Evolutionary conservation across 2,797 vertebrate species (phyloP).

Genomic region (Karalla daura): DNA sequence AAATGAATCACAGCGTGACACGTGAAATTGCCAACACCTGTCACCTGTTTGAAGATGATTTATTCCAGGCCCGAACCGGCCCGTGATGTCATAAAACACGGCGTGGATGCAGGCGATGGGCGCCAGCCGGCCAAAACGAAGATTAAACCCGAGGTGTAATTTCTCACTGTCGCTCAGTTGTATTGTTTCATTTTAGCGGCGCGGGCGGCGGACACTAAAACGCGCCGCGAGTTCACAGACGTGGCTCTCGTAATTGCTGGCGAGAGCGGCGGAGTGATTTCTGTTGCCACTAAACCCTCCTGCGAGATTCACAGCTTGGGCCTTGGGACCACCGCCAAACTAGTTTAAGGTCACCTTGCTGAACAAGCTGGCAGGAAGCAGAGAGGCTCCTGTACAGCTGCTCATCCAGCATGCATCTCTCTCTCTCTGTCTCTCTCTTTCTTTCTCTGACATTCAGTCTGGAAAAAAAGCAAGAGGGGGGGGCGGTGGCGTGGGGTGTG

Average conservation of each 20-base stretch:
- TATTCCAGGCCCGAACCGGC: conserved; percentile 33
- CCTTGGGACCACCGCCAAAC: conserved; percentile 78
- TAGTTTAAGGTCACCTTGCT: conserved; percentile 84
- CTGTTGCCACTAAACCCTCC: conserved; percentile 75
- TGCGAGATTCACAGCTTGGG: conserved; percentile 76
- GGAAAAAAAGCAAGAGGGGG: conserved; percentile 22
- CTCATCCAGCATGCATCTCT: conserved; percentile 71
- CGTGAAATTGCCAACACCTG: conserved; percentile 25
- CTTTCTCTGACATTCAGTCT: conserved; percentile 48
- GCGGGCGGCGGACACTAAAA: conserved; percentile 58
- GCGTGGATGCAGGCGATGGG: conserved; percentile 43
- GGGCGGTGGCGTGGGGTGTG: neutral
- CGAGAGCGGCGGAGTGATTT: conserved; percentile 68
- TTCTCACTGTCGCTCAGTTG: conserved; percentile 51
- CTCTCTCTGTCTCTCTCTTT: no score
- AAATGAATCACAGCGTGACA: neutral
- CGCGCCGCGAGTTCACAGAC: conserved; percentile 55
- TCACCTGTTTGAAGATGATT: conserved; percentile 36
- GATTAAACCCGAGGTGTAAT: conserved; percentile 61
- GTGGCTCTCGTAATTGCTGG: conserved; percentile 66
- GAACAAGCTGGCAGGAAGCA: conserved; percentile 75
- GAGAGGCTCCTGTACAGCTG: conserved; percentile 71
- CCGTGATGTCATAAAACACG: conserved; percentile 38
- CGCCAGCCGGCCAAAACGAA: conserved; percentile 28
- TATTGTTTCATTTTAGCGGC: conserved; percentile 62